Evolutionary conservation across 2,113 vertebrate species (phyloP).

Genomic region (Sphyrna mokarran): DNA sequence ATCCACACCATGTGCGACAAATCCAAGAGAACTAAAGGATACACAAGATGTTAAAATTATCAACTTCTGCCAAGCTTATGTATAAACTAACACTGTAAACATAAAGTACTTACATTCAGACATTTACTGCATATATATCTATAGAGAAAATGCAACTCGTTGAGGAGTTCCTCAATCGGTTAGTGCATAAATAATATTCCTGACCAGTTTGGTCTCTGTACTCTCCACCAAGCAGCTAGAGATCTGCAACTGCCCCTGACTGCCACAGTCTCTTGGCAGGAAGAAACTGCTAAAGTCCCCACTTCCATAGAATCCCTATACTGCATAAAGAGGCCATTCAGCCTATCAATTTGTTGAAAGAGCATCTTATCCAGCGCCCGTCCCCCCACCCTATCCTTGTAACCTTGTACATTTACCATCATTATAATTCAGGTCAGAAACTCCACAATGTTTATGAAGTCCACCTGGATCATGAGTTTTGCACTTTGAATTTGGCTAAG

Average conservation of each 20-base stretch:
- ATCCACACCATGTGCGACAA: slow-evolving; percentile 54
- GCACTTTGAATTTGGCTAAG: no score
- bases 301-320: neutral
- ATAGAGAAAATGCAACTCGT: neutral
- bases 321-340: no score
- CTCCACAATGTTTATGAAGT: no score
- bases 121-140: neutral
- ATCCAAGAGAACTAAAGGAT: slow-evolving; percentile 53
- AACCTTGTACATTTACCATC: no score
- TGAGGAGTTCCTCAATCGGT: neutral
- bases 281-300: neutral
- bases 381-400: no score
- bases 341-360: no score
- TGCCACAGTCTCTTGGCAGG: neutral
- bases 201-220: neutral
- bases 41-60: neutral
- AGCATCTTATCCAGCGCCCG: no score
- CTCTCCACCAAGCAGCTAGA: neutral
- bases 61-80: neutral
- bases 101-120: neutral
- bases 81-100: neutral
- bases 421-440: no score
- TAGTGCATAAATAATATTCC: neutral
- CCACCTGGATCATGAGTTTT: no score
- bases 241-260: neutral